Base-by-base conservation (phyloP, 92 coral and sea anemone genomes). In the Virgularia gustaviana region DNA sequence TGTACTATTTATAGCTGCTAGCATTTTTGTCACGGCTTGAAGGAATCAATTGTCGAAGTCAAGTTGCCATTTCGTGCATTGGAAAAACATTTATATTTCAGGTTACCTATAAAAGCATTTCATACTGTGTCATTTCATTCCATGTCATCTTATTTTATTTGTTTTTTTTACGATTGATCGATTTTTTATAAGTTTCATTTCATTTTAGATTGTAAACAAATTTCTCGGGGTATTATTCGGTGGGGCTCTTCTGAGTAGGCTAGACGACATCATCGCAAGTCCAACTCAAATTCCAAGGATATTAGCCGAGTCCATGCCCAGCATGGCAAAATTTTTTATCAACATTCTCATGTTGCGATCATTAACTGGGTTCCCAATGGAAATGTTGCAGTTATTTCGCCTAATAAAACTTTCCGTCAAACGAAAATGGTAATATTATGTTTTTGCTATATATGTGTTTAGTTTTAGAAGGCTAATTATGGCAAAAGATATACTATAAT, bases 1-100 rank as follows among this genome's bases (percentile, higher is more conserved):
- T n/a, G n/a, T n/a, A n/a, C n/a, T n/a, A n/a, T 31, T 27, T 38
- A 25, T 61, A 90, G 97, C 61, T 90, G 64, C 54, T 88, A 56
- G 85, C 82, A 36, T 67, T 54, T 19, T 79, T 90, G 31, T 81
- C 95, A 66, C 71, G 53, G 29, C 67, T 85, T 37, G 89, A 88
- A 68, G 97, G 97, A 16, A 63, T 88, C 36, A 70, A 71, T 18
- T 88, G 89, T 1, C 79, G 75, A 56, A 85, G 90, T 74, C 85
- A 86, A 59, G 83, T 87, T 34, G 96, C 84, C 36, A 83, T 72
- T 60, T 85, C 91, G 22, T 80, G 85, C 5, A 76, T 90, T 43
- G 97, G 97, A 71, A 88, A 88, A 54, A 86, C 83, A 19, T 90
- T 85, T 61, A 83, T 90, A 20, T 90, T 90, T 63, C 84, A 81